Evolutionary conservation across 2,113 vertebrate genomes (phyloP), one percentile per base, ranked within the genome.

Genomic region (Regulus satrapa): DNA sequence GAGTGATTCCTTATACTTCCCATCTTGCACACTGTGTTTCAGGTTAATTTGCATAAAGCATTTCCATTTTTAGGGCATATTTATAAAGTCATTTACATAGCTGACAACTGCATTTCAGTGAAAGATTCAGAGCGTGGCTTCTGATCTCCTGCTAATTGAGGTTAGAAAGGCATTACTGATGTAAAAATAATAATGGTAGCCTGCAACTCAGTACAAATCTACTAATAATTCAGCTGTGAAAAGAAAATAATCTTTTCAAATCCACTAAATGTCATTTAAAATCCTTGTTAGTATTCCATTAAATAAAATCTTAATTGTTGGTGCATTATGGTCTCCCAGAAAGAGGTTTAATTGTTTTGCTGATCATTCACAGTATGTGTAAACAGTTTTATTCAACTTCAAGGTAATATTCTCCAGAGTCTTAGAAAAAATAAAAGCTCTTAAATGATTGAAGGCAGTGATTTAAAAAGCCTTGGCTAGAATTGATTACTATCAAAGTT

Each of bases 61-160:
- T 85, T 91, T 97, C 59, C 45, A 85, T 89, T 94, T 95, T 81
- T 71, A 77, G 41, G 61, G 86, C 21, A 45, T 45, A 85, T 76
- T 95, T 88, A 91, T 74, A 19, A 89, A 94, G 68, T 55, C 26
- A 83, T 89, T 95, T 89, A 56, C 76, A 74, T 58, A 92, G 85
- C 28, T 96, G 92, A 94, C 71, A 89, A 89, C 40, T 64, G 48
- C 63, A 68, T 94, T 85, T 79, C 88, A 79, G 56, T 52, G 85
- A 49, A 85, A 94, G 80, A 93, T 91, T 91, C 80, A 71, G 74
- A 88, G 69, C 0, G 0, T 77, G 86, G 29, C 71, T 94, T 89
- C 86, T 88, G 80, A 29, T 95, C 86, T 91, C 75, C 55, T 94
- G 93, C 38, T 94, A 96, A 96, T 90, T 96, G 91, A 94, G 85